Percentiles rank a stretch among this genome's conserved stretches.
These are phyloP conservation scores for Epizoanthus ramosus DNA, from an alignment of 92 coral and sea anemone species.

Conservation along the genomic window DNA sequence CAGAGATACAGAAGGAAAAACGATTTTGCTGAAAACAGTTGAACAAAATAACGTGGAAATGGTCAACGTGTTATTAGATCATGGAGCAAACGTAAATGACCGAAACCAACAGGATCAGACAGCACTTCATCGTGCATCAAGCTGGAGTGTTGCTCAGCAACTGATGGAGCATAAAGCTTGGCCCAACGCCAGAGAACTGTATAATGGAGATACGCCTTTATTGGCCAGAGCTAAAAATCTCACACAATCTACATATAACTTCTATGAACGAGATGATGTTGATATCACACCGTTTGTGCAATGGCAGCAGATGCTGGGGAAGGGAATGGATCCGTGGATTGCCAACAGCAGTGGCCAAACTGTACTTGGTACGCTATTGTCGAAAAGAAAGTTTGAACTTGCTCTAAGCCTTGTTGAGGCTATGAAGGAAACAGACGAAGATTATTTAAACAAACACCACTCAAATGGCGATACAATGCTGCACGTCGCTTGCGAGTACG, in stretches of 20 bases:
- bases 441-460: background rate
- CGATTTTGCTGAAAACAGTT: slow-evolving; percentile 1
- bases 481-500: slow-evolving; percentile 16
- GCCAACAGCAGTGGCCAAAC: slow-evolving; percentile 5
- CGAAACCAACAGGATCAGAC: background rate
- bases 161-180: slow-evolving; percentile 11
- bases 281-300: background rate
- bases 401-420: slow-evolving; percentile 11
- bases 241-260: background rate
- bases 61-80: slow-evolving; percentile 8
- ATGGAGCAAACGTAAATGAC: slow-evolving; percentile 18
- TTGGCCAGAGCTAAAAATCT: slow-evolving; percentile 3
- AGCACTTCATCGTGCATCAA: slow-evolving; percentile 18
- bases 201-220: slow-evolving; percentile 32
- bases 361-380: slow-evolving; percentile 9
- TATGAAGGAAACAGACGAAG: background rate
- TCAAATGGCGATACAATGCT: slow-evolving; percentile 5
- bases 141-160: slow-evolving; percentile 3
- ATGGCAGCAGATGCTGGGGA: background rate
- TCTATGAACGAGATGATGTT: background rate
- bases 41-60: background rate
- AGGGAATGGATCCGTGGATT: slow-evolving; percentile 15
- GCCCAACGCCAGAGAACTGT: slow-evolving; percentile 15
- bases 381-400: slow-evolving; percentile 17
- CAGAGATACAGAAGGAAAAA: background rate